Percentiles rank a stretch among this genome's conserved stretches.
Conservation (phyloP, 1,140 invertebrate species). For the Parasteatoda tepidariorum region DNA sequence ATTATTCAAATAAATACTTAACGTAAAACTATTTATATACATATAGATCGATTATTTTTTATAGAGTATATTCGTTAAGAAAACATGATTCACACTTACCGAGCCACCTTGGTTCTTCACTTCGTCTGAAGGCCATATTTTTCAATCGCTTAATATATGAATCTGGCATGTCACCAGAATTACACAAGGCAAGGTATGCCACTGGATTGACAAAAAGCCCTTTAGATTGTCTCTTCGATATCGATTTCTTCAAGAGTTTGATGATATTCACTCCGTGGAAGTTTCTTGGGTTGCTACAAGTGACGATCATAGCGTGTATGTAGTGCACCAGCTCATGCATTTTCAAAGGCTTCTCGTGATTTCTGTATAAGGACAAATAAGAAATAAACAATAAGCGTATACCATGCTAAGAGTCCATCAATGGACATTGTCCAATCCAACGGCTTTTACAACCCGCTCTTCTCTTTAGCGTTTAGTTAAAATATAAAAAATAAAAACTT, state of each 20-base stretch:
- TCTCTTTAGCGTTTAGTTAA: too few relatives aligned
- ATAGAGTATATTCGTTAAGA: neutral
- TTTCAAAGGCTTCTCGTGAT: constrained; percentile 12
- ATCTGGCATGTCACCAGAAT: neutral
- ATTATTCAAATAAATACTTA: neutral
- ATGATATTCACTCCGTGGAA: constrained; percentile 38
- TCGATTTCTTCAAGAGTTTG: constrained; percentile 20
- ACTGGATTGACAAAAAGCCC: constrained; percentile 17
- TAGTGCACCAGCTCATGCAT: constrained; percentile 41
- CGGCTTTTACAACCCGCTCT: neutral
- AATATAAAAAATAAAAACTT: neutral
- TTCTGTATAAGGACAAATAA: neutral
- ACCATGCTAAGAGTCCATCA: neutral
- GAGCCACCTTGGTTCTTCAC: constrained; percentile 29
- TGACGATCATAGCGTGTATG: constrained; percentile 13
- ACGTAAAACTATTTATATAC: neutral
- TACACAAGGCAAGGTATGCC: constrained; percentile 39
- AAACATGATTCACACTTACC: constrained; percentile 11
- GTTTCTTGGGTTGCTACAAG: constrained; percentile 22
- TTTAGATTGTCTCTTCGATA: neutral
- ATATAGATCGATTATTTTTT: neutral
- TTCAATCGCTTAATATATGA: neutral
- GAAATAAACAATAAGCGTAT: neutral
- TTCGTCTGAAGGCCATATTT: constrained; percentile 42
- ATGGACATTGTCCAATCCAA: neutral